Evolutionary conservation across 2,888 invertebrate genomes (phyloP), one percentile per base, ranked within the genome.

Genomic region (Scelioninae gen. 2): DNA sequence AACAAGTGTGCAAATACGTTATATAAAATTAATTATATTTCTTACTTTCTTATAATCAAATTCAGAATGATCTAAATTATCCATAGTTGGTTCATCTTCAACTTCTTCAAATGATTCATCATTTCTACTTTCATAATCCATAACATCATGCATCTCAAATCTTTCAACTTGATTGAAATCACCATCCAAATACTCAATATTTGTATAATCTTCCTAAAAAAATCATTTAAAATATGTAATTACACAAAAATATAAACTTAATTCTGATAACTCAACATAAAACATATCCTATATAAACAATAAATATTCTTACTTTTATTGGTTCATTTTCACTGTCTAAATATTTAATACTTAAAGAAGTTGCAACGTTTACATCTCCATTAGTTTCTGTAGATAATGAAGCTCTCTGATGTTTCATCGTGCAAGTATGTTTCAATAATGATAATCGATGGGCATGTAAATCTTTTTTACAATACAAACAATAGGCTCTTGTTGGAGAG

Each of bases 361-460:
- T 22, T 5, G 5, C 5, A 22, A 5, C 5, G 5, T 22, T 31
- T 31, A 2, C 3, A 9, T 31, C 9, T 31, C 2, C 31, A 7
- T 22, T 11, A 31, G n/a, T 2, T 31, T 15, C 13, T 6, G 16
- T 16, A 15, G 7, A 15, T n/a, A 31, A 31, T 6, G 10, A 1
- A 11, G 85, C 84, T 78, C 89, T 88, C 74, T 89, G 89, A 81
- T 90, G 90, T 65, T 89, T 87, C 79, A 89, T 88, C 0, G 90
- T 90, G 69, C 89, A 89, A 35, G 89, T 90, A 77, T 90, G 90
- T 76, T 90, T 90, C 37, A 90, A 77, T 39, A 90, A 82, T 57
- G 90, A 90, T 9, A 90, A 81, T 63, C 90, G 85, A 83, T 90
- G 90, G 2, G 90, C 90, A 80, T 90, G 90, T 18, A 90, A 83